Evolutionary conservation across 1,140 invertebrate species (phyloP).

Genomic region (Apocrypta bakeri): DNA sequence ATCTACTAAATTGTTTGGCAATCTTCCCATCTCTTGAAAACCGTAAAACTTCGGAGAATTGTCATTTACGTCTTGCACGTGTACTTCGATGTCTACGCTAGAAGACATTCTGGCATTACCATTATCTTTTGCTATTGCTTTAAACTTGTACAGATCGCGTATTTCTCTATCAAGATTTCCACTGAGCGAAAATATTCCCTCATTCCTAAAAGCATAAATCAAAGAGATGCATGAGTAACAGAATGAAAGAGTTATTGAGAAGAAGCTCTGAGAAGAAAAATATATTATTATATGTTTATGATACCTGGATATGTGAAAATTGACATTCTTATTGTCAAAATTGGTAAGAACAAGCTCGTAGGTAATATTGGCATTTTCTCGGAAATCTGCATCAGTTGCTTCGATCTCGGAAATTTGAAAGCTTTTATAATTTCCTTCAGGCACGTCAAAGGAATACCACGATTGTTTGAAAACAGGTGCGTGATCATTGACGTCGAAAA

Average conservation of each 20-base stretch:
- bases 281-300: conserved; percentile 71
- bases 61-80: conserved; percentile 88
- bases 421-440: conserved; percentile 84
- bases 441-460: conserved; percentile 88
- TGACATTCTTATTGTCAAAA: conserved; percentile 69
- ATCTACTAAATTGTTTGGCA: conserved; percentile 32
- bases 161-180: conserved; percentile 87
- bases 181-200: conserved; percentile 83
- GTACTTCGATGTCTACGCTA: conserved; percentile 85
- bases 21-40: conserved; percentile 77
- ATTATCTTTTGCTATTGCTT: conserved; percentile 85
- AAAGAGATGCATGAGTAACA: neutral
- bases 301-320: conserved; percentile 76
- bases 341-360: conserved; percentile 76
- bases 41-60: conserved; percentile 83
- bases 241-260: neutral
- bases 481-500: conserved; percentile 91
- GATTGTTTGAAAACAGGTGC: conserved; percentile 86
- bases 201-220: conserved; percentile 70
- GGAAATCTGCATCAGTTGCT: conserved; percentile 85
- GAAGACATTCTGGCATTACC: conserved; percentile 79
- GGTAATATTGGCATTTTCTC: conserved; percentile 83
- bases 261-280: neutral
- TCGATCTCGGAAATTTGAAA: conserved; percentile 84
- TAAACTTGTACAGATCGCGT: conserved; percentile 81